Percentiles rank a stretch among this genome's conserved stretches.
phyloP scores from a whole-genome alignment of 1,140 invertebrate genomes.

The Chrysopa pallens region DNA sequence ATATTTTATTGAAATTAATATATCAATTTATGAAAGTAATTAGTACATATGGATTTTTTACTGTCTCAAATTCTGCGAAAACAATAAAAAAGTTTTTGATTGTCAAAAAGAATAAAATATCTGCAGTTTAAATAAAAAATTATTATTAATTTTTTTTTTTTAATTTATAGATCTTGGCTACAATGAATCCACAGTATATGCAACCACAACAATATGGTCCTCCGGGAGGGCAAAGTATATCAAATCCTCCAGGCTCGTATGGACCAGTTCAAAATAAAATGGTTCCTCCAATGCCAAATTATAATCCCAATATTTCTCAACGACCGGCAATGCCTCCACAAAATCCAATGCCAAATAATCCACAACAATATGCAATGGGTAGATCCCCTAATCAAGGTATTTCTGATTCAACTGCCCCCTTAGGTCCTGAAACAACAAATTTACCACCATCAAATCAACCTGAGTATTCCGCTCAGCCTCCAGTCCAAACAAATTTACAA shows the following conservation, averaged over 20 bases:
- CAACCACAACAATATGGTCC: slow-evolving; percentile 13
- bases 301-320: too few species aligned
- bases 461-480: neutral
- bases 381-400: neutral
- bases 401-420: neutral
- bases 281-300: too few species aligned
- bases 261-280: neutral
- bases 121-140: too few species aligned
- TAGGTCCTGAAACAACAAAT: too few species aligned
- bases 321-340: slow-evolving; percentile 2
- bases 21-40: too few species aligned
- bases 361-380: slow-evolving; percentile 1
- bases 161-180: neutral
- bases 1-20: too few species aligned
- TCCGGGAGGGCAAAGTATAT: slow-evolving; percentile 5
- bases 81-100: too few species aligned
- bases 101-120: too few species aligned
- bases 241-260: slow-evolving; percentile 1
- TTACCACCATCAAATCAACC: too few species aligned
- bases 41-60: too few species aligned
- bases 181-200: slow-evolving; percentile 19
- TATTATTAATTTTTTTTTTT: too few species aligned
- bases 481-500: neutral
- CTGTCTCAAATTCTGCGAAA: too few species aligned
- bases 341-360: neutral